phyloP scores from a whole-genome alignment of 2,888 invertebrate species.

The Dasypogon diadema region DNA sequence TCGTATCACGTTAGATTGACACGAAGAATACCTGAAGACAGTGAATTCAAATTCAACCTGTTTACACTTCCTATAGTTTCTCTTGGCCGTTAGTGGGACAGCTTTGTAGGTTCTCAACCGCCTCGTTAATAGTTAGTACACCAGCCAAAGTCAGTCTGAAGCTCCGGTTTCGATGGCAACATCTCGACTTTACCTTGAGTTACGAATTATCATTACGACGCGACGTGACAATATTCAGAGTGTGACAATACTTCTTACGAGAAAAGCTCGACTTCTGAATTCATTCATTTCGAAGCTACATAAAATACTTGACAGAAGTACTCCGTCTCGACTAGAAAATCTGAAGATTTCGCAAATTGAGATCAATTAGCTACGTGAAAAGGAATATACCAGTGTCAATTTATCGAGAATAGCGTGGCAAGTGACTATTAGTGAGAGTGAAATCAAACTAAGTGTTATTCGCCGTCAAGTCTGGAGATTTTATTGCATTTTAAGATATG shows the following conservation, averaged over 20 bases:
- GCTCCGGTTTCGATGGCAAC: slow-evolving; percentile 31
- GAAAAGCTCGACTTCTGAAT: slow-evolving; percentile 2
- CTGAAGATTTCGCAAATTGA: too few relatives aligned
- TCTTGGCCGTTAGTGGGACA: slow-evolving; percentile 39
- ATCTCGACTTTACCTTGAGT: slow-evolving; percentile 27
- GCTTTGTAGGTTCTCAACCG: slow-evolving; percentile 15
- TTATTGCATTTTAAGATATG: background rate
- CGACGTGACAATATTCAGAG: background rate
- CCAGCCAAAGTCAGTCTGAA: slow-evolving; percentile 37
- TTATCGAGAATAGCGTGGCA: background rate
- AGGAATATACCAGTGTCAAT: background rate
- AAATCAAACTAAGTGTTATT: background rate
- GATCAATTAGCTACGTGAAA: background rate
- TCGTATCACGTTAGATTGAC: slow-evolving; percentile 30
- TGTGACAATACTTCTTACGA: slow-evolving; percentile 28
- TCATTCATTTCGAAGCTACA: background rate
- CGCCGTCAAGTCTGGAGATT: background rate
- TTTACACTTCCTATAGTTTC: slow-evolving; percentile 36
- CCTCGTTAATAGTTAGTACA: background rate
- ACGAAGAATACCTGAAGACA: slow-evolving; percentile 27
- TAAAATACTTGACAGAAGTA: background rate
- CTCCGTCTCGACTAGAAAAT: background rate
- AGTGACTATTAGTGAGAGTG: background rate
- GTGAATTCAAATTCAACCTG: slow-evolving; percentile 43
- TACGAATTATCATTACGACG: slow-evolving; percentile 11